Evolutionary conservation across 1,140 invertebrate species (phyloP), one percentile per base, ranked within the genome.

Genomic region (Colletes gigas): DNA sequence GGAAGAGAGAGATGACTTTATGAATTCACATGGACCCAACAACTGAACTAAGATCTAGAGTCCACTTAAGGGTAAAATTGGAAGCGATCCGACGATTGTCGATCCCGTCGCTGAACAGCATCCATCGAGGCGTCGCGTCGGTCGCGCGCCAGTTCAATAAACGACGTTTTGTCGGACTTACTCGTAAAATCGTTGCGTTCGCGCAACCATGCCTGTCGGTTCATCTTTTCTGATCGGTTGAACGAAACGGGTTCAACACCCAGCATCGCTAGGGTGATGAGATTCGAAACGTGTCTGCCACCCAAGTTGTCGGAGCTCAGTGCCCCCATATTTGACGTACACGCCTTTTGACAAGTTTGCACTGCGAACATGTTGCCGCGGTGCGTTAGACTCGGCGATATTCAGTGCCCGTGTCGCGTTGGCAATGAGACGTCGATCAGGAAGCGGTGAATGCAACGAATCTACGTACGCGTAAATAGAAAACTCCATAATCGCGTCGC

Each of bases 271-370:
- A 71, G 81, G 41, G 52, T 72, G 81, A 71, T 66, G 68, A 74
- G 79, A 77, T 70, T 77, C 73, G 79, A 81, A 77, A 68, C 75
- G 81, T 60, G 62, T 57, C 62, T n/a, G 76, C 81, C 81, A 82
- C 81, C 76, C 81, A 82, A 44, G 76, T 82, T 82, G 81, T 67
- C 76, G 55, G 68, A 82, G 62, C 68, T 52, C 68, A 7, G 44
- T 77, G 73, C 47, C 73, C 63, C 55, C 55, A 68, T 68, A 50
- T 75, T 68, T 72, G 78, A 80, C 73, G 79, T 47, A 65, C 79
- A 77, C 63, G 66, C 50, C 73, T 74, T 69, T 76, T 77, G 79
- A 76, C 79, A 77, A 69, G 79, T 80, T 80, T 80, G 78, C 78
- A 75, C 78, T 52, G 71, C 55, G 63, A 69, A 70, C 79, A 77